Percentiles rank a stretch among this genome's conserved stretches.
Conservation (phyloP, 2,888 invertebrate species). For the Drosophila anceps region DNA sequence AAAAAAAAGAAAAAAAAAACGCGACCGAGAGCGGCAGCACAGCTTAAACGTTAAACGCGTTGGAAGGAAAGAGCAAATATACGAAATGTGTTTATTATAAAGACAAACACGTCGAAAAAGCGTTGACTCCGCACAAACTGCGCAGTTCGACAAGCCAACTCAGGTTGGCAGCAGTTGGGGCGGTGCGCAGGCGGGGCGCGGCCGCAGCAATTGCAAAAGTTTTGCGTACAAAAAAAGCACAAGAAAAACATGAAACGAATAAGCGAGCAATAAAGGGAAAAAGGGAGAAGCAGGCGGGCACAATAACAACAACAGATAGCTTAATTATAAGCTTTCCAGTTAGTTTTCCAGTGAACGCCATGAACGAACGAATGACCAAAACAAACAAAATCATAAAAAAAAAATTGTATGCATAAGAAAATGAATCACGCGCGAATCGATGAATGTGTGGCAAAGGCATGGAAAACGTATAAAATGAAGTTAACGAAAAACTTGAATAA, state of each 20-base stretch:
- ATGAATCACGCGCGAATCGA: constrained; percentile 50
- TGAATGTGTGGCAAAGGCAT: constrained; percentile 6
- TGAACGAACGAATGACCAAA: constrained; percentile 28
- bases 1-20: constrained; percentile 52
- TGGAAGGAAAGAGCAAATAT: constrained; percentile 57
- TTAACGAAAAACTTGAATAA: constrained; percentile 5
- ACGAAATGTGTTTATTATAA: constrained; percentile 75
- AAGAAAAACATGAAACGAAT: background rate
- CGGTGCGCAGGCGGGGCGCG: constrained; percentile 1
- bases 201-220: constrained; percentile 44
- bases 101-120: constrained; percentile 67
- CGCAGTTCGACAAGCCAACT: constrained; percentile 58
- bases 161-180: background rate
- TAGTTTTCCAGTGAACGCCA: constrained; percentile 35
- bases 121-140: constrained; percentile 62
- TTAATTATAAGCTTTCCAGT: constrained; percentile 53
- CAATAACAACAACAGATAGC: constrained; percentile 2
- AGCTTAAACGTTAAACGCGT: constrained; percentile 35
- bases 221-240: constrained; percentile 18
- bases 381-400: constrained; percentile 5
- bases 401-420: background rate
- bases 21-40: constrained; percentile 9
- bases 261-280: constrained; percentile 31
- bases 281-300: constrained; percentile 35
- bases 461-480: constrained; percentile 20